A percentile compares a stretch with the other conserved stretches of the same genome.
These are phyloP conservation scores for Drosophila seguyi DNA, from an alignment of 1,140 invertebrate genomes.

Conservation along the genomic window DNA sequence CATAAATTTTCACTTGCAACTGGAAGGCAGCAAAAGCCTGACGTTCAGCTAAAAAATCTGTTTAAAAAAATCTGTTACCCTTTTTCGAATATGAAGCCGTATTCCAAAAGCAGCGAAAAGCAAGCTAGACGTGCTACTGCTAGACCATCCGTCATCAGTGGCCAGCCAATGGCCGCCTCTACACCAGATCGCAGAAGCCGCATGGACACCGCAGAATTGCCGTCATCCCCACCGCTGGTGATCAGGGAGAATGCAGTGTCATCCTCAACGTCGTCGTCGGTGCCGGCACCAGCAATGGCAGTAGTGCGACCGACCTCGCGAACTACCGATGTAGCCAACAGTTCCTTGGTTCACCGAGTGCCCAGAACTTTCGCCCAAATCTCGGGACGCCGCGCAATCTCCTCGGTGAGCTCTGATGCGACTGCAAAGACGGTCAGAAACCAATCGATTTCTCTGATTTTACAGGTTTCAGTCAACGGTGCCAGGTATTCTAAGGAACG, in stretches of 20 bases:
- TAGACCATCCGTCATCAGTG: neutral
- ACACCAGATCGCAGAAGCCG: neutral
- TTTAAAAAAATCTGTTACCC: neutral
- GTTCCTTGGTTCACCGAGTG: neutral
- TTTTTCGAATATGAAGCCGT: neutral
- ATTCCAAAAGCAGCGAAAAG: neutral
- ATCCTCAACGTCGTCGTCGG: neutral
- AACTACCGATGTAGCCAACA: too few relatives aligned
- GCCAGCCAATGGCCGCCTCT: neutral
- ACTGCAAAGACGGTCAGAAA: neutral
- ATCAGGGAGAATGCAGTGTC: too few relatives aligned
- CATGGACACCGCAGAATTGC: too few relatives aligned
- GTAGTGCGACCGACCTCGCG: too few relatives aligned
- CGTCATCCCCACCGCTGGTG: neutral
- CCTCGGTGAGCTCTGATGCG: neutral
- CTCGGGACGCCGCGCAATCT: neutral
- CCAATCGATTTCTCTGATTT: neutral
- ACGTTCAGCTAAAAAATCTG: neutral
- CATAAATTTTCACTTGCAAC: neutral
- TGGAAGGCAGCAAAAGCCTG: neutral
- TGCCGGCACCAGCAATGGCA: neutral
- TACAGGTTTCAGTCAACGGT: accelerated
- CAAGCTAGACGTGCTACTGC: too few relatives aligned
- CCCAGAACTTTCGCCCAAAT: neutral
- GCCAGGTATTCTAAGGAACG: neutral